phyloP scores from a whole-genome alignment of 2,888 invertebrate species.

The Lycocerus yunnanus region DNA sequence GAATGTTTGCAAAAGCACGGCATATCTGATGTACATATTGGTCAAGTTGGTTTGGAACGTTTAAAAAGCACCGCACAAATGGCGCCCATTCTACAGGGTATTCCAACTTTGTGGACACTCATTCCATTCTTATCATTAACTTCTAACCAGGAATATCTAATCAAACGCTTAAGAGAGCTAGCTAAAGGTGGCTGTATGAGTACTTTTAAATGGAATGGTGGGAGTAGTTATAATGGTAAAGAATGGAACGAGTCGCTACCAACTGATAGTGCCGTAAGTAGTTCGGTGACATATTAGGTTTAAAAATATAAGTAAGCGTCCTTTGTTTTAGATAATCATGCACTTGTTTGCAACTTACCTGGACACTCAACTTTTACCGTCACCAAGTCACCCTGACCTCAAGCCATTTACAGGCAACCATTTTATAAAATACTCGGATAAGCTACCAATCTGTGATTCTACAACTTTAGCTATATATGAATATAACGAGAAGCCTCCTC shows the following conservation, averaged over 20 bases:
- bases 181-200: constrained; percentile 86
- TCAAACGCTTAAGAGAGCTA: constrained; percentile 77
- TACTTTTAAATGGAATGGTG: constrained; percentile 86
- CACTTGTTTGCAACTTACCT: constrained; percentile 85
- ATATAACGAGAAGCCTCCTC: constrained; percentile 68
- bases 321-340: constrained; percentile 71
- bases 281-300: not conserved
- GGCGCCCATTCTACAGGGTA: constrained; percentile 55
- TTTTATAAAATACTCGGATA: constrained; percentile 56
- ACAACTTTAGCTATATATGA: constrained; percentile 67
- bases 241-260: constrained; percentile 83
- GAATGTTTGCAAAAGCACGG: constrained; percentile 72
- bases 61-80: constrained; percentile 74
- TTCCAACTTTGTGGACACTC: constrained; percentile 66
- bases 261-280: constrained; percentile 79
- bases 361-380: constrained; percentile 77
- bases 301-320: constrained; percentile 10
- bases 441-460: constrained; percentile 54
- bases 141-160: constrained; percentile 84
- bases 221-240: constrained; percentile 72
- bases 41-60: constrained; percentile 72
- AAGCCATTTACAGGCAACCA: constrained; percentile 66
- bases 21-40: constrained; percentile 67
- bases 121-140: constrained; percentile 82
- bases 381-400: constrained; percentile 67